Conservation (phyloP, 2,113 vertebrate genomes). For the Rhea pennata region DNA sequence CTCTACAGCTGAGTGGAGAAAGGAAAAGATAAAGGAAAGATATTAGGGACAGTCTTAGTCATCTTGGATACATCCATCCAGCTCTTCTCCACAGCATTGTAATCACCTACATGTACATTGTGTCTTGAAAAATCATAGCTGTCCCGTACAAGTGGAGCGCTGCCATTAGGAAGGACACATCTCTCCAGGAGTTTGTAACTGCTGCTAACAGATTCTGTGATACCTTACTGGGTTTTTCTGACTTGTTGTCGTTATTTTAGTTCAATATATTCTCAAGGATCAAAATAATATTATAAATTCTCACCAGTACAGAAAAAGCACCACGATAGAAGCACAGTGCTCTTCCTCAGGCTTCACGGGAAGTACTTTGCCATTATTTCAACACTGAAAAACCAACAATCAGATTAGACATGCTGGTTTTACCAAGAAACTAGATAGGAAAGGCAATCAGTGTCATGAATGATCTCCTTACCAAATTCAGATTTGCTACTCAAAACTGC, state of each 20-base stretch:
- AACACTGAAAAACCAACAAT: not conserved
- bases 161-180: not conserved
- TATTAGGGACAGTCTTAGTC: not conserved
- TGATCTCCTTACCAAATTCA: not conserved
- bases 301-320: not conserved
- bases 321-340: not conserved
- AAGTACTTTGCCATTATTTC: not conserved
- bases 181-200: not conserved
- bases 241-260: not conserved
- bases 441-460: not conserved
- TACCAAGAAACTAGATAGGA: not conserved
- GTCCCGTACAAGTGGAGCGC: too few relatives aligned
- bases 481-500: not conserved
- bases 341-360: not conserved
- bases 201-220: not conserved
- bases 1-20: not conserved
- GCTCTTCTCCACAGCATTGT: not conserved
- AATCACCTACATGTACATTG: accelerated
- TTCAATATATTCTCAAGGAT: not conserved
- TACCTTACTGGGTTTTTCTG: not conserved
- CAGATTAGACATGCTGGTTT: not conserved
- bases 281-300: not conserved
- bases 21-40: not conserved
- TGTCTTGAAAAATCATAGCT: not conserved
- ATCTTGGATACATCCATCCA: not conserved